Conservation (phyloP, 2,888 invertebrate genomes). For the Lasioglossum zephyrum region DNA sequence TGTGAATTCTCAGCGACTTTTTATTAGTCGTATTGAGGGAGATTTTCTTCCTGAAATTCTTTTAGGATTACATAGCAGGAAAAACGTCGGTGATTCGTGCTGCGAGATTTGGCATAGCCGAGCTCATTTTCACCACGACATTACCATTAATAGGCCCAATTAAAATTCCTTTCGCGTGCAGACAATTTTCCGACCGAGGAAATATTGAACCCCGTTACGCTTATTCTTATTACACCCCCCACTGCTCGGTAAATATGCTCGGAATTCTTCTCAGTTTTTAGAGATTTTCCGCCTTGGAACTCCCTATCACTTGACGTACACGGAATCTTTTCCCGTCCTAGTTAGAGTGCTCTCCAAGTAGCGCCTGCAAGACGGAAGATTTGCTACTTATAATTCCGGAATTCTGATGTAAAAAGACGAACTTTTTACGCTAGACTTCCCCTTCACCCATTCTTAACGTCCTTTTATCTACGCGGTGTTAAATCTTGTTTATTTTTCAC, state of each 20-base stretch:
- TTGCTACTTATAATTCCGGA: not conserved
- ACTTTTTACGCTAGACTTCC: not conserved
- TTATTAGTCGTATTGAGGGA: not conserved
- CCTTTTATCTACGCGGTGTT: not conserved
- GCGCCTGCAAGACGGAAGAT: not conserved
- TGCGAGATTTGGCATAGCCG: slow-evolving; percentile 23
- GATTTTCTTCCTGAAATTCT: not conserved
- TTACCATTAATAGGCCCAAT: slow-evolving; percentile 49
- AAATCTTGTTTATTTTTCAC: slow-evolving; percentile 5
- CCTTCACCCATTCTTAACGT: not conserved
- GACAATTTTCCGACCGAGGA: slow-evolving; percentile 47
- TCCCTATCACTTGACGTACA: not conserved
- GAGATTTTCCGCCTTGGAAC: not conserved
- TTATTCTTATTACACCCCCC: slow-evolving; percentile 33
- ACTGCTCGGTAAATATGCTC: slow-evolving; percentile 27
- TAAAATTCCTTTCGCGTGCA: slow-evolving; percentile 41
- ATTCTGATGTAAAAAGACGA: not conserved
- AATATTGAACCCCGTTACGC: slow-evolving; percentile 20
- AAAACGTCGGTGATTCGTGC: slow-evolving; percentile 7
- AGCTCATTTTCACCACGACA: slow-evolving; percentile 22
- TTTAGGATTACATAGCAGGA: not conserved
- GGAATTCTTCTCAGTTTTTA: slow-evolving; percentile 28
- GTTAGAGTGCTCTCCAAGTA: not conserved
- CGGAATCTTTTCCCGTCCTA: slow-evolving; percentile 4
- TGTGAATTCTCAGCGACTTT: not conserved